Percentiles rank a stretch among this genome's conserved stretches.
Evolutionary conservation across 2,888 invertebrate species (phyloP).

Genomic region (Melinaea menophilus): DNA sequence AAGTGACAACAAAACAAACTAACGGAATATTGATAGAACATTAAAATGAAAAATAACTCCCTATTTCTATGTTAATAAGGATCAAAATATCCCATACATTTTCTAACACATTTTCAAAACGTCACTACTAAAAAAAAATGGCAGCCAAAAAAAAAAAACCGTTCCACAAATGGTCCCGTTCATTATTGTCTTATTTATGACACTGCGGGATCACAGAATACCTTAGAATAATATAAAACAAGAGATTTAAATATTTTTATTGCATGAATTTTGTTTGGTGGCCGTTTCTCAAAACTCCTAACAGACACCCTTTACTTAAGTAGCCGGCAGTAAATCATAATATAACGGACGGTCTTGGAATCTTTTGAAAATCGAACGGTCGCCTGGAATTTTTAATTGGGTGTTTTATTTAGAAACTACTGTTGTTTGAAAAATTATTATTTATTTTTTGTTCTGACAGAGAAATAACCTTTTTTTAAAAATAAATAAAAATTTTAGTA

Average conservation of each 20-base stretch:
- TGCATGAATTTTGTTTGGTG: constrained; percentile 60
- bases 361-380: constrained; percentile 3
- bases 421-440: too few relatives aligned
- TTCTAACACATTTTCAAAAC: background rate
- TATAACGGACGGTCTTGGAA: constrained; percentile 27
- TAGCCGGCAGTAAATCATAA: constrained; percentile 52
- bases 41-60: constrained; percentile 31
- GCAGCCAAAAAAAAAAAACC: constrained; percentile 39
- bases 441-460: too few relatives aligned
- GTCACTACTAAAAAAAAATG: constrained; percentile 15
- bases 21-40: constrained; percentile 44
- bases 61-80: constrained; percentile 12
- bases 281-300: constrained; percentile 56
- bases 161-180: constrained; percentile 73
- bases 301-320: constrained; percentile 50
- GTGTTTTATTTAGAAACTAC: background rate
- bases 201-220: constrained; percentile 58
- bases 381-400: constrained; percentile 3
- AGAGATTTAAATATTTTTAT: constrained; percentile 53
- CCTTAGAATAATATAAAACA: constrained; percentile 44
- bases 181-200: constrained; percentile 63
- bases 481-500: background rate
- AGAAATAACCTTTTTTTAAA: too few relatives aligned
- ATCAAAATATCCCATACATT: background rate
- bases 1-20: constrained; percentile 39